Evolutionary conservation across 2,888 invertebrate genomes (phyloP).

Genomic region (Vannuccia rotundouncinata): DNA sequence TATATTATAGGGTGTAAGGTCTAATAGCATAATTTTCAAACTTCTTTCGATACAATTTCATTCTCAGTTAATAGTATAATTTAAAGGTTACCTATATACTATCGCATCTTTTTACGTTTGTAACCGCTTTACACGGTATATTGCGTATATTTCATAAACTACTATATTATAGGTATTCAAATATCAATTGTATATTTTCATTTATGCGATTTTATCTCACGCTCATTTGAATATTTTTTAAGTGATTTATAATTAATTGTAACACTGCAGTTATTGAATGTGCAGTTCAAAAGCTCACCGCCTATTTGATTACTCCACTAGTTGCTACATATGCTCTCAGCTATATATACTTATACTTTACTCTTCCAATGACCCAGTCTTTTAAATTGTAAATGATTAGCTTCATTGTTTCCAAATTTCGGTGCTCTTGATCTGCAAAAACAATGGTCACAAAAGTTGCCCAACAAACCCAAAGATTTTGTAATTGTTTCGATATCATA

Average conservation of each 20-base stretch:
- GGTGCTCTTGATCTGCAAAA: not conserved
- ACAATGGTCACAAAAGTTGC: not conserved
- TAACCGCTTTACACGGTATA: too few species aligned
- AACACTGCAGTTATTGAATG: not conserved
- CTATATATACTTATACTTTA: not conserved
- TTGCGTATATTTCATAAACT: too few species aligned
- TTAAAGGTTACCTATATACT: too few species aligned
- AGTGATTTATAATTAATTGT: not conserved
- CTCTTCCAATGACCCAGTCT: not conserved
- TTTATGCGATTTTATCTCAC: not conserved
- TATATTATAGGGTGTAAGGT: too few species aligned
- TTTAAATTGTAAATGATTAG: not conserved
- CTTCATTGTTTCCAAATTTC: not conserved
- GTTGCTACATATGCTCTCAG: not conserved
- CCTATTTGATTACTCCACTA: not conserved
- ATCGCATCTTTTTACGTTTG: too few species aligned
- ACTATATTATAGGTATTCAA: too few species aligned
- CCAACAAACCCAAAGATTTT: not conserved
- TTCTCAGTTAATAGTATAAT: too few species aligned
- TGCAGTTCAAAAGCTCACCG: not conserved
- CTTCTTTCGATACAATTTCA: too few species aligned
- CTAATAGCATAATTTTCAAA: too few species aligned
- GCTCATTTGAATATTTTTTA: too few species aligned
- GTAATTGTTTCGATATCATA: not conserved
- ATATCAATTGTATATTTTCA: not conserved